Base-by-base conservation (phyloP, 2,113 vertebrate genomes). In the Heteronetta atricapilla region DNA sequence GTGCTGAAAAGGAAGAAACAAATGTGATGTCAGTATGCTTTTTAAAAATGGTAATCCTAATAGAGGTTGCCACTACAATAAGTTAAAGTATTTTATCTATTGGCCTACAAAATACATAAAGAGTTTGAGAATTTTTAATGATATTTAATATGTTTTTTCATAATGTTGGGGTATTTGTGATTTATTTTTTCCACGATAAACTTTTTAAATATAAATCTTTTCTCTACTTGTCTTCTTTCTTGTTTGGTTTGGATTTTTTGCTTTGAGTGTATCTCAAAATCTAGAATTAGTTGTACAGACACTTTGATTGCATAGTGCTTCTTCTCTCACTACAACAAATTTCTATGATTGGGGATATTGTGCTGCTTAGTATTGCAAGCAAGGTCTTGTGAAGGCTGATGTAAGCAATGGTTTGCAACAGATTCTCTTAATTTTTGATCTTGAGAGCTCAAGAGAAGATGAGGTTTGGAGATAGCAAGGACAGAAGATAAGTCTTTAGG, bases 1-100 rank as follows among this genome's bases (percentile, higher is more conserved):
- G 42, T 81, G 68, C 76, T 86, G 93, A 78, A 86, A 97, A 93
- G 77, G 62, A 52, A 3, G 16, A 81, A 94, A 60, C 36, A 82
- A 89, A 58, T 68, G 73, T 33, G 44, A 6, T 50, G 62, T 73
- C 74, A 66, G 64, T 75, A 67, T 1, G 5, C 34, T 72, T 48
- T 69, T 62, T 58, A 29, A 13, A 29, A 81, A 88, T 75, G 63
- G 56, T 50, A 21, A 59, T 70, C 9, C 31, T 69, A 66, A 33
- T 66, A 88, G 44, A 72, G 86, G 28, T 73, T 92, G 80, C 38
- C 50, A 67, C 42, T 60, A 9, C 50, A 66, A 5, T 56, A 48
- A 10, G 6, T 77, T 74, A 34, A 82, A 91, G 67, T 78, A 26
- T 6, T 80, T 86, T 40, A 13, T 78, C 29, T n/a, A 62, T 1